Evolutionary conservation across 2,113 vertebrate species (phyloP).

Genomic region (Triplophysa tibetana): DNA sequence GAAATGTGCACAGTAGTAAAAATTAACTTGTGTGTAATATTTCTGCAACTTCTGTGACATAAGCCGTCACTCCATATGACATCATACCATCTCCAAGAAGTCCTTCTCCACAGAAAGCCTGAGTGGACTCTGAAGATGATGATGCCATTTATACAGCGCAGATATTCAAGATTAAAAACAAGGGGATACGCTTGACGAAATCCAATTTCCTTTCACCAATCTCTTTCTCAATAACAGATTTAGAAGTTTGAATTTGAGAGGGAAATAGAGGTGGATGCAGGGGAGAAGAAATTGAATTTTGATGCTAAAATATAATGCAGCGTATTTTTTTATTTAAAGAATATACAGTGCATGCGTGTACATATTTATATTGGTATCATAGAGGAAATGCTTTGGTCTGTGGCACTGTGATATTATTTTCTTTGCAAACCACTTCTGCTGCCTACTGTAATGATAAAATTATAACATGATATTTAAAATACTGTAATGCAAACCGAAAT

Average conservation of each 20-base stretch:
- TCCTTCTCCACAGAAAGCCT: not conserved
- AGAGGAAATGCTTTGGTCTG: not conserved
- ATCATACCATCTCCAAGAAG: not conserved
- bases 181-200: slow-evolving; percentile 72
- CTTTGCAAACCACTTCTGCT: too few relatives aligned
- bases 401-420: too few relatives aligned
- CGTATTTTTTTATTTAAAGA: not conserved
- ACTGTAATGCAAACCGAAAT: too few relatives aligned
- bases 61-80: too few relatives aligned
- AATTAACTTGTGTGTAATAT: too few relatives aligned
- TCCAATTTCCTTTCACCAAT: slow-evolving; percentile 72
- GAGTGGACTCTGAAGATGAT: slow-evolving; percentile 53
- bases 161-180: slow-evolving; percentile 77
- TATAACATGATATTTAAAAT: too few relatives aligned
- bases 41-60: not conserved
- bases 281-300: not conserved
- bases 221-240: slow-evolving; percentile 61
- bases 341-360: not conserved
- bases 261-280: slow-evolving; percentile 14
- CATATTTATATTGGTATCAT: too few relatives aligned
- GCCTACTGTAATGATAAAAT: too few relatives aligned
- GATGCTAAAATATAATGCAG: slow-evolving; percentile 15
- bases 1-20: too few relatives aligned
- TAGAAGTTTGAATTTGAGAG: slow-evolving; percentile 54
- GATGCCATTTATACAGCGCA: slow-evolving; percentile 68